These are phyloP conservation scores for Hypselothyrea guttata DNA, from an alignment of 2,888 invertebrate species.

Conservation along the genomic window DNA sequence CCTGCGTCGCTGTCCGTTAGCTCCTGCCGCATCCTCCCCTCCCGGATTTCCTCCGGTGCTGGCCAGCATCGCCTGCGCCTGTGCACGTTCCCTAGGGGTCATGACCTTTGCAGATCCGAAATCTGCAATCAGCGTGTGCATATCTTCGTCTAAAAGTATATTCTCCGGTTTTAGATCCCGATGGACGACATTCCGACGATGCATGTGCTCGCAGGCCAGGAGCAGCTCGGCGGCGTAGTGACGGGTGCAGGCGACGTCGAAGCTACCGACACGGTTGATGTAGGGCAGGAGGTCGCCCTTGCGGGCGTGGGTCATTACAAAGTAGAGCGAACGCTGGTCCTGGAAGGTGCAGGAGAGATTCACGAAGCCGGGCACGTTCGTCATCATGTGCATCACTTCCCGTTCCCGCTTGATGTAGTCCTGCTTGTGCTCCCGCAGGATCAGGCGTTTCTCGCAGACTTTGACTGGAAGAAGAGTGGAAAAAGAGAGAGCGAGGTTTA, in stretches of 20 bases:
- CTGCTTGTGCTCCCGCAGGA: constrained; percentile 95
- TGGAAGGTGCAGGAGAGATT: constrained; percentile 98
- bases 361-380: constrained; percentile 93
- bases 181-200: constrained; percentile 94
- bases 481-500: too few species aligned
- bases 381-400: constrained; percentile 94
- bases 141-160: constrained; percentile 95
- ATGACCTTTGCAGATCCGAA: constrained; percentile 97
- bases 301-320: constrained; percentile 96
- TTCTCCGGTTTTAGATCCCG: constrained; percentile 98
- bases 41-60: constrained; percentile 20
- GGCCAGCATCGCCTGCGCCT: constrained; percentile 47
- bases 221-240: constrained; percentile 98
- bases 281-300: constrained; percentile 96
- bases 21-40: too few species aligned
- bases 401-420: constrained; percentile 97
- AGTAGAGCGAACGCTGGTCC: constrained; percentile 94
- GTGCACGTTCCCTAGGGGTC: constrained; percentile 67
- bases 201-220: constrained; percentile 95
- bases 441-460: constrained; percentile 97
- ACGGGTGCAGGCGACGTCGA: constrained; percentile 93
- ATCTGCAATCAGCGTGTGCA: constrained; percentile 98
- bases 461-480: constrained; percentile 87
- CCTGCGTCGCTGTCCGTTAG: constrained; percentile 28
- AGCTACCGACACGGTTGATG: constrained; percentile 94